These are phyloP conservation scores for Heptranchias perlo DNA, from an alignment of 2,113 vertebrate genomes.

Conservation along the genomic window DNA sequence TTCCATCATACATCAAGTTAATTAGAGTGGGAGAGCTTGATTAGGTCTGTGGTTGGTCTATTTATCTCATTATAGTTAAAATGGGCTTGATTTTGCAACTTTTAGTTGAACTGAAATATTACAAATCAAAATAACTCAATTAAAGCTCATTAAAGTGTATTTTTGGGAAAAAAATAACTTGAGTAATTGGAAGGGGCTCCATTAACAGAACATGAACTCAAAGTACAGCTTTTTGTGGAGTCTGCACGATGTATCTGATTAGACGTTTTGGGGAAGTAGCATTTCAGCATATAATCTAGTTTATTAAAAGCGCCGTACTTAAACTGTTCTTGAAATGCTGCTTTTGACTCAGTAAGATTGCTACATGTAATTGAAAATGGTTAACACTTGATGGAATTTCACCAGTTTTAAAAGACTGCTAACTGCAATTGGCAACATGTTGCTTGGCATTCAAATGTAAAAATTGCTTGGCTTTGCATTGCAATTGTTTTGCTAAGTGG, in stretches of 20 bases:
- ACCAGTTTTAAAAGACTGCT: not conserved
- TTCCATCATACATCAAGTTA: too few relatives aligned
- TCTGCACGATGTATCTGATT: not conserved
- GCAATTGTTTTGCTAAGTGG: not conserved
- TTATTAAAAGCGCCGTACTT: not conserved
- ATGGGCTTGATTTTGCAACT: slow-evolving; percentile 21
- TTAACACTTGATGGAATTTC: not conserved
- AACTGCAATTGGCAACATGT: not conserved
- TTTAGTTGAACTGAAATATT: slow-evolving; percentile 22
- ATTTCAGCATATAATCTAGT: not conserved
- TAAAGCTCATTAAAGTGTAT: slow-evolving; percentile 8
- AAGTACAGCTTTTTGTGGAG: not conserved
- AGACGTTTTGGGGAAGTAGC: too few relatives aligned
- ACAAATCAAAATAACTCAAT: not conserved
- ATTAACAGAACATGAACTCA: not conserved
- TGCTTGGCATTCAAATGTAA: slow-evolving; percentile 19
- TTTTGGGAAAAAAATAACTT: not conserved
- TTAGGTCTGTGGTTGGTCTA: not conserved
- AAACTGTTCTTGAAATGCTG: not conserved
- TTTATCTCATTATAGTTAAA: not conserved
- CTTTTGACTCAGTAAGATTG: not conserved
- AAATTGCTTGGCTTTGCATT: not conserved
- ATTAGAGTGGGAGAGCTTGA: slow-evolving; percentile 16
- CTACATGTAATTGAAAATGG: not conserved
- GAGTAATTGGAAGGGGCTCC: slow-evolving; percentile 4